Evolutionary conservation across 2,888 invertebrate genomes (phyloP).

Genomic region (Trissolcus brochymenae): DNA sequence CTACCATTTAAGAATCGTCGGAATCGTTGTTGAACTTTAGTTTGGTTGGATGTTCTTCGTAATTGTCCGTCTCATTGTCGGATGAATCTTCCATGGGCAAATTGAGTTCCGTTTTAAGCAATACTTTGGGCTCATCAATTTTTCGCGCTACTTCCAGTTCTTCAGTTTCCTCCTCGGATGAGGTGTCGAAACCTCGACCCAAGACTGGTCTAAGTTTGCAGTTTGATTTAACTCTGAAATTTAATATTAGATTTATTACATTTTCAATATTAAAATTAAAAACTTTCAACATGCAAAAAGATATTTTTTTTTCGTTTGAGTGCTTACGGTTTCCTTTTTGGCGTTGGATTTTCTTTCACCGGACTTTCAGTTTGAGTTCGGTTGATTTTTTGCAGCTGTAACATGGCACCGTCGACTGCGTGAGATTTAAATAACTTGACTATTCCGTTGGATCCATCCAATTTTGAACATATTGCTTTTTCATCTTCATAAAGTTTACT

Average conservation of each 20-base stretch:
- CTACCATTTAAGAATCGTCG: neutral
- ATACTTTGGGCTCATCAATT: conserved; percentile 13
- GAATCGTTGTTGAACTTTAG: neutral
- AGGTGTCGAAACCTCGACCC: conserved; percentile 64
- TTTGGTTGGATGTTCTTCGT: neutral
- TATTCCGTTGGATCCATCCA: too few species aligned
- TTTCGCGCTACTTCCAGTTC: conserved; percentile 23
- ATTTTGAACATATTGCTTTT: conserved; percentile 29
- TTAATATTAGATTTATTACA: neutral
- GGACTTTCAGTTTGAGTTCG: too few species aligned
- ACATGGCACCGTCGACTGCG: too few species aligned
- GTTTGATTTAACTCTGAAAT: conserved; percentile 26
- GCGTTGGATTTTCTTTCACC: too few species aligned
- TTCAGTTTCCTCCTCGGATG: conserved; percentile 55
- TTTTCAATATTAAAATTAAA: neutral
- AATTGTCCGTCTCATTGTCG: neutral
- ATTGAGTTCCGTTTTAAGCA: neutral
- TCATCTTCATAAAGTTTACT: conserved; percentile 62
- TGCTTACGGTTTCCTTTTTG: too few species aligned
- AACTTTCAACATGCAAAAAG: too few species aligned
- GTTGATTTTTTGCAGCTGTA: too few species aligned
- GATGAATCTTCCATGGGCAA: neutral
- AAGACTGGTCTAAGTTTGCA: conserved; percentile 56
- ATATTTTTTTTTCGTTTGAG: too few species aligned
- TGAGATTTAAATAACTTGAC: neutral